Evolutionary conservation across 2,888 invertebrate species (phyloP), one percentile per base, ranked within the genome.

Genomic region (Cataglyphis cursor): DNA sequence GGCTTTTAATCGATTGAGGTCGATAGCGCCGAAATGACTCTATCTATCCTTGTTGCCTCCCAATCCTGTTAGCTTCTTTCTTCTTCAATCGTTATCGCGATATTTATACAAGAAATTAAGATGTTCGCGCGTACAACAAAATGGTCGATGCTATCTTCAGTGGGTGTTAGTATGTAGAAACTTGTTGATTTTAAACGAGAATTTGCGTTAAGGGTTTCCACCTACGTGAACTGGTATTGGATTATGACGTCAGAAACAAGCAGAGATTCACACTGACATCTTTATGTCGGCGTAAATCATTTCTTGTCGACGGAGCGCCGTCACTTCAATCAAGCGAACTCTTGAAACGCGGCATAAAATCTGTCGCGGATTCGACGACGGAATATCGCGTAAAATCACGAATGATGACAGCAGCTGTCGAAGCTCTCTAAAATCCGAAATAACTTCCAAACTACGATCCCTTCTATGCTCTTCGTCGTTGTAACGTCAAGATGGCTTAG

Each of bases 41-140:
- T 28, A 28, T 28, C 24, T 28, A 51, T 51, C 2, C 8, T 51
- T n/a, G 51, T 51, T 51, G 31, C 21, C 31, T 41, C 6, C 6
- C 15, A 41, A 24, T 6, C 10, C 15, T 35, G 21, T 15, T 28
- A 51, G 15, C 15, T 12, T 51, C n/a, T 44, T 38, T 24, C 35
- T 0, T 21, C 48, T 38, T 54, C 44, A 80, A 84, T 84, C 80
- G 65, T 80, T 86, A 84, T 84, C 82, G 70, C 38, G 41, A 61
- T 68, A 75, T 75, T 80, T 84, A 82, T 84, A 78, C 15, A 78
- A n/a, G 31, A 59, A 85, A 81, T 85, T 83, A 81, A 81, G 85
- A 84, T 81, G 66, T 73, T 81, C 12, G 68, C 59, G 12, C 78
- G 18, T 18, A 15, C 78, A 1, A 44, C 78, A 3, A 70, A 70